Evolutionary conservation across 2,797 vertebrate species (phyloP).

Genomic region (Melanotaenia parkinsoni): DNA sequence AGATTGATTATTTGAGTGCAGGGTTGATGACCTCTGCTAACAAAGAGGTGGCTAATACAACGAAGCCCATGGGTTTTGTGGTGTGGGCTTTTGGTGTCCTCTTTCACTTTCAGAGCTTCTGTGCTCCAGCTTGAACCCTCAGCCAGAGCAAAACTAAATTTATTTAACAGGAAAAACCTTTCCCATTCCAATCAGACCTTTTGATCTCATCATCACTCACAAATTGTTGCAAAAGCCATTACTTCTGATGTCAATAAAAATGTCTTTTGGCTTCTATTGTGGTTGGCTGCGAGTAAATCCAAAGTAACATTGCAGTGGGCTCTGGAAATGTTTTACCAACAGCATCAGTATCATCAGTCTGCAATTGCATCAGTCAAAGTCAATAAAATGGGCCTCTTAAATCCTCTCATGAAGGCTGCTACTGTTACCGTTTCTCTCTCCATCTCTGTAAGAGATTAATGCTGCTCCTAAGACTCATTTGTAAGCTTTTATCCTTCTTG

Average conservation of each 20-base stretch:
- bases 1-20: conserved; percentile 68
- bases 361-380: conserved; percentile 49
- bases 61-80: conserved; percentile 19
- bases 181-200: conserved; percentile 25
- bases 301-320: conserved; percentile 22
- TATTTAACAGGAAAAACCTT: conserved; percentile 24
- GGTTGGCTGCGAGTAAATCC: conserved; percentile 43
- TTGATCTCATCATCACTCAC: conserved; percentile 41
- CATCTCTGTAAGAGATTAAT: conserved; percentile 63
- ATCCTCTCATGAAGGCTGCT: conserved; percentile 60
- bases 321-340: conserved; percentile 55
- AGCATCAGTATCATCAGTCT: conserved; percentile 57
- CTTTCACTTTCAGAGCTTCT: conserved; percentile 24
- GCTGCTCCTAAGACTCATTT: conserved; percentile 57
- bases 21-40: conserved; percentile 51
- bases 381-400: conserved; percentile 68
- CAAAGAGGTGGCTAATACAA: conserved; percentile 40
- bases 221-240: conserved; percentile 52
- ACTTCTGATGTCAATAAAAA: conserved; percentile 36
- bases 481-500: conserved; percentile 54
- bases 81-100: conserved; percentile 19
- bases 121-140: conserved; percentile 1
- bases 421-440: conserved; percentile 53
- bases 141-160: conserved; percentile 5
- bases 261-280: conserved; percentile 20